Conservation (phyloP, 2,888 invertebrate genomes). For the Drosophila quinaria region DNA sequence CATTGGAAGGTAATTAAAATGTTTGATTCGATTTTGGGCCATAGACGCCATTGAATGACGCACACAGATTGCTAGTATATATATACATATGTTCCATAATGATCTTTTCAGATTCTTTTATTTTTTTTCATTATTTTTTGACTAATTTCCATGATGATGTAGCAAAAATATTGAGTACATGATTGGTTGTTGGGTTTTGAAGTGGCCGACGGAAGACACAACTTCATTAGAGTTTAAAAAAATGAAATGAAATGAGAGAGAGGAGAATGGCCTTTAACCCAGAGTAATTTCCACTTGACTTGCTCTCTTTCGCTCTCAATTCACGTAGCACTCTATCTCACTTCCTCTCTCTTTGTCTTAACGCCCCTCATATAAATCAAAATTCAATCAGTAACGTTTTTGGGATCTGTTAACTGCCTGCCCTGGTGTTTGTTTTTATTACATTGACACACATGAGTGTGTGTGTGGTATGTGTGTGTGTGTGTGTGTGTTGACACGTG, state of each 20-base stretch:
- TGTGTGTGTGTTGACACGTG: slow-evolving; percentile 81
- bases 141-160: slow-evolving; percentile 71
- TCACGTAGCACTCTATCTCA: slow-evolving; percentile 2
- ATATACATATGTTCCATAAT: slow-evolving; percentile 52
- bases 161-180: slow-evolving; percentile 57
- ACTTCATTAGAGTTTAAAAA: slow-evolving; percentile 64
- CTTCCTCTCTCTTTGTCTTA: neutral
- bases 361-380: slow-evolving; percentile 75
- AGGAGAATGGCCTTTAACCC: slow-evolving; percentile 64
- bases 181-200: slow-evolving; percentile 73
- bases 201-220: slow-evolving; percentile 72
- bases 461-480: neutral
- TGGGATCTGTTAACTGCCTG: slow-evolving; percentile 45
- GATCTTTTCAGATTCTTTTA: slow-evolving; percentile 41
- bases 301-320: slow-evolving; percentile 1
- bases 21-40: slow-evolving; percentile 66
- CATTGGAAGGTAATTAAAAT: slow-evolving; percentile 85
- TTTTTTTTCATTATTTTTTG: slow-evolving; percentile 53
- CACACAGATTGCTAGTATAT: slow-evolving; percentile 18
- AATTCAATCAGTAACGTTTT: slow-evolving; percentile 79
- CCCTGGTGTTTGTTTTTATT: slow-evolving; percentile 75
- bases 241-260: slow-evolving; percentile 7
- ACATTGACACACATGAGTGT: slow-evolving; percentile 58
- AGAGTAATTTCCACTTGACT: slow-evolving; percentile 58
- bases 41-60: slow-evolving; percentile 67